These are phyloP conservation scores for Gadus chalcogrammus DNA, from an alignment of 2,113 vertebrate genomes.

Conservation along the genomic window DNA sequence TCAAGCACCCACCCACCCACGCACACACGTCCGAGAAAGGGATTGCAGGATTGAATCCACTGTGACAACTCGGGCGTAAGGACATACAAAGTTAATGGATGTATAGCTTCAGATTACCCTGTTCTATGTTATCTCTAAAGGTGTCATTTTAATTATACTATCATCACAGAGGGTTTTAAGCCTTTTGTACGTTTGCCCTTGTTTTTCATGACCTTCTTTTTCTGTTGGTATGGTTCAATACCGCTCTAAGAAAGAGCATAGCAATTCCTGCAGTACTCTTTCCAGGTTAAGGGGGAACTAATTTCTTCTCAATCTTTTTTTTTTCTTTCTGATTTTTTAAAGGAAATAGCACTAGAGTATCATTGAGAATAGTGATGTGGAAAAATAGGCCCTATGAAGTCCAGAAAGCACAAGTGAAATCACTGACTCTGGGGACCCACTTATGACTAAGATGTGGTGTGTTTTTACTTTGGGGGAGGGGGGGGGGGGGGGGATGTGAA, in stretches of 20 bases:
- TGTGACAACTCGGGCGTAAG: neutral
- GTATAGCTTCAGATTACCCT: neutral
- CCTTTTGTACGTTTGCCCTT: neutral
- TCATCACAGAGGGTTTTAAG: conserved; percentile 16
- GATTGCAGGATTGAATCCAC: neutral
- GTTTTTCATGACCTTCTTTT: neutral
- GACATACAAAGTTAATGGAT: neutral
- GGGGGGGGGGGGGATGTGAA: conserved; percentile 69
- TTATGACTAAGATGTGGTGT: conserved; percentile 60
- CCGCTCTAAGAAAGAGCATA: neutral
- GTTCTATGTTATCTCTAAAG: conserved; percentile 3
- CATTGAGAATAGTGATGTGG: conserved; percentile 29
- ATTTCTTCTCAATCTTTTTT: conserved; percentile 13
- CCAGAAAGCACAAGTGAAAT: conserved; percentile 54
- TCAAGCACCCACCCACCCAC: neutral
- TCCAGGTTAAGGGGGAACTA: conserved; percentile 22
- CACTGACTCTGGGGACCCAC: conserved; percentile 65
- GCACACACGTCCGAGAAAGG: neutral
- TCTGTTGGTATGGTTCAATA: neutral
- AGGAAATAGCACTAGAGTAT: conserved; percentile 43
- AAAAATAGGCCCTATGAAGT: conserved; percentile 38
- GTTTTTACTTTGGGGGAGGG: conserved; percentile 62
- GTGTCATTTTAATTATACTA: conserved; percentile 15
- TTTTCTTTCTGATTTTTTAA: conserved; percentile 13
- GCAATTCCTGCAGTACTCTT: conserved; percentile 11